Conservation (phyloP, 1,140 invertebrate species). For the Trachelipus rathkii region DNA sequence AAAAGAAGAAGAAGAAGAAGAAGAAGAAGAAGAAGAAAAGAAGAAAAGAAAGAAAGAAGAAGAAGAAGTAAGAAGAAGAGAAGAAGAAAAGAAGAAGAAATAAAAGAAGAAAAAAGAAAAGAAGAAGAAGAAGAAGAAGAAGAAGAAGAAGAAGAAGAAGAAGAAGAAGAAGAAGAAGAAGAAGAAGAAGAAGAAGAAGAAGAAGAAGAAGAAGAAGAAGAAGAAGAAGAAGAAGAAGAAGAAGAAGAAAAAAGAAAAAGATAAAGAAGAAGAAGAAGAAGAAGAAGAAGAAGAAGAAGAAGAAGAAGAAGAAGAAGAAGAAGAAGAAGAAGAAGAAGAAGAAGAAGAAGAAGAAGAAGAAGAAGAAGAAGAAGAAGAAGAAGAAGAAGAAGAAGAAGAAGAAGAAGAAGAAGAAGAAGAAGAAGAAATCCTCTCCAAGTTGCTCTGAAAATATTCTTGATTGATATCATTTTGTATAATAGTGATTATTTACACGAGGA, state of each 20-base stretch:
- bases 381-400: too few relatives aligned
- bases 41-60: not conserved
- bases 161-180: not conserved
- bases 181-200: not conserved
- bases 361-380: constrained; percentile 7
- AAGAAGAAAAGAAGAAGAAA: too few relatives aligned
- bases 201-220: too few relatives aligned
- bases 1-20: not conserved
- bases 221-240: not conserved
- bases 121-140: not conserved
- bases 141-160: not conserved
- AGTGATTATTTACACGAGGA: too few relatives aligned
- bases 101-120: not conserved
- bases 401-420: too few relatives aligned
- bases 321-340: not conserved
- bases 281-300: not conserved
- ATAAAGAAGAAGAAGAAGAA: not conserved
- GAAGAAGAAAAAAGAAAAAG: not conserved
- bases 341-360: not conserved
- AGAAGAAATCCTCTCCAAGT: too few relatives aligned
- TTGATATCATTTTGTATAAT: too few relatives aligned
- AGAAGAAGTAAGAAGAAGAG: too few relatives aligned
- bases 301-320: not conserved
- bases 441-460: too few relatives aligned
- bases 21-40: not conserved